Evolutionary conservation across 2,797 vertebrate species (phyloP), one percentile per base, ranked within the genome.

Genomic region (Ciconia nigra): DNA sequence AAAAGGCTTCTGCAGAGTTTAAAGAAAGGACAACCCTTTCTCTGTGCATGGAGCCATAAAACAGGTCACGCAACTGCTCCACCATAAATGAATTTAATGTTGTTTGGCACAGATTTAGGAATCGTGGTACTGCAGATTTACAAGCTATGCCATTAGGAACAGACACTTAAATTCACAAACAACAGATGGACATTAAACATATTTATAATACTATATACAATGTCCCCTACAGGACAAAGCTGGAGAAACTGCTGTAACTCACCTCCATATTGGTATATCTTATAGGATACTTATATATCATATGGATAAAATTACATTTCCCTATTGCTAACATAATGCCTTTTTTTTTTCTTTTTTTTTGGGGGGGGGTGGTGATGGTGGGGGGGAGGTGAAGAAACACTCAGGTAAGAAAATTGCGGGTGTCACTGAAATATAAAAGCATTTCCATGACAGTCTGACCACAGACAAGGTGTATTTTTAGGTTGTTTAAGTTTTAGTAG

Each of bases 111-210:
- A 80, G 66, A 88, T 87, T 94, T 89, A 59, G 44, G 71, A 82
- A 57, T 70, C 0, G 2, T 63, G 18, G n/a, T 55, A 42, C 55
- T 24, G 18, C 22, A 94, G 87, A 95, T 89, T 91, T 95, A 95
- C 18, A 87, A 74, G 71, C 24, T 47, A 7, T 57, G 71, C 15
- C 55, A 90, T 72, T 89, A 79, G 52, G 88, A 95, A 67, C n/a
- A 92, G 91, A 76, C 62, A 57, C 67, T 80, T 59, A 79, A 86
- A 86, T 93, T 93, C 95, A 91, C 62, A 93, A 96, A 94, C 89
- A 97, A 89, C 51, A 93, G 91, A 76, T 52, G 89, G 54, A 59
- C 93, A 82, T 95, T 89, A 90, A 95, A 77, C 59, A 55, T n/a
- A 57, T 89, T 88, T 91, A 92, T 65, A 87, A 52, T 52, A 47